Conservation (phyloP, 1,140 invertebrate genomes). For the Lethocerus indicus region DNA sequence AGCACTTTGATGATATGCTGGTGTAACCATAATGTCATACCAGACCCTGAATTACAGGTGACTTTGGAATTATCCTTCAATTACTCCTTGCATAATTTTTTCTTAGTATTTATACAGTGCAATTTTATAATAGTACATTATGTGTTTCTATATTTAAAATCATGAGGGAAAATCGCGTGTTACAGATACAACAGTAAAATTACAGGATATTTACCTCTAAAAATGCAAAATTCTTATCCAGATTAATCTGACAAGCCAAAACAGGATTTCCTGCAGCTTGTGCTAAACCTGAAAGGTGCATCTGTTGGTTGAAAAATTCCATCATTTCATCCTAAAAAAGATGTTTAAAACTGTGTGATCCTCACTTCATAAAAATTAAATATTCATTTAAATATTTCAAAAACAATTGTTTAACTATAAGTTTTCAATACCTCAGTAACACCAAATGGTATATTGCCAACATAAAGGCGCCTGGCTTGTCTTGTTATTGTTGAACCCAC, state of each 20-base stretch:
- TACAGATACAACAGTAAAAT: no score
- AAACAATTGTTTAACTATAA: neutral
- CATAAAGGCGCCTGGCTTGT: slow-evolving; percentile 89
- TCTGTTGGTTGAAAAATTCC: slow-evolving; percentile 99
- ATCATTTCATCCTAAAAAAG: slow-evolving; percentile 79
- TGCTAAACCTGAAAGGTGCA: slow-evolving; percentile 93
- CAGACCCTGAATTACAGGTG: no score
- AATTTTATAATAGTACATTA: no score
- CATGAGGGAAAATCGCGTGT: no score
- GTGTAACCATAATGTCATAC: no score
- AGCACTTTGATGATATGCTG: no score
- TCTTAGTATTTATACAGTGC: no score
- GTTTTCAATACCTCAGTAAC: slow-evolving; percentile 63
- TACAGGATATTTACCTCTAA: slow-evolving; percentile 61
- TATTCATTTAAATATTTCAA: neutral
- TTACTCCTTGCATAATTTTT: no score
- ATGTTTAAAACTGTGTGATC: neutral
- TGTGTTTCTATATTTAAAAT: no score
- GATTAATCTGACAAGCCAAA: slow-evolving; percentile 95
- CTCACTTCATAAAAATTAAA: neutral
- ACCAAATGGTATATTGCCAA: slow-evolving; percentile 99
- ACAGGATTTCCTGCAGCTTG: slow-evolving; percentile 99
- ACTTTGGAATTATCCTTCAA: no score
- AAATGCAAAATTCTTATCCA: slow-evolving; percentile 99
- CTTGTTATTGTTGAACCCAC: slow-evolving; percentile 96